Evolutionary conservation across 2,797 vertebrate species (phyloP), one percentile per base, ranked within the genome.

Genomic region (Coluber constrictor): DNA sequence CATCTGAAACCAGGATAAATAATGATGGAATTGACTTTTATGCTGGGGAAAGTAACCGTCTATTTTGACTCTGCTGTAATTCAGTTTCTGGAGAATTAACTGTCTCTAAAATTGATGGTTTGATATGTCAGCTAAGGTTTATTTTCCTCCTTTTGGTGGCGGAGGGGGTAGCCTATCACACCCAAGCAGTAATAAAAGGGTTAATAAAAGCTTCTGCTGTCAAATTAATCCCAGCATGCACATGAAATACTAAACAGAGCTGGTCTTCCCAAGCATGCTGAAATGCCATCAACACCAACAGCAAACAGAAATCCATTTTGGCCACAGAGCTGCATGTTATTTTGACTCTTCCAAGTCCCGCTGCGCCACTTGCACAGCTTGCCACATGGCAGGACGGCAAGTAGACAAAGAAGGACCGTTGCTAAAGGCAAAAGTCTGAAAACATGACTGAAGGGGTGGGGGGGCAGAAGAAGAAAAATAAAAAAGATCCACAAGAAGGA

Each of bases 141-240:
- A 25, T 47, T 74, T 47, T 15, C 5, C 7, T 56, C 37, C 32
- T 56, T 37, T 29, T 89, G 61, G 61, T 63, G 27, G 61, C 4
- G 1, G 27, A 4, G 79, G 83, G 1, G 3, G 13, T 23, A n/a
- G 37, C 37, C 89, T 12, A n/a, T 32, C 32, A 16, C 37, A 54
- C 32, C 32, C 54, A 89, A 93, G 43, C 47, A 15, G 37, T 83
- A 88, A 70, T 88, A 59, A 90, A 90, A 8, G 86, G 37, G 37
- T 90, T 87, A 93, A 92, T 55, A 47, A 37, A 93, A 93, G 25
- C 54, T 89, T 74, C 86, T 87, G 32, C 63, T 94, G 87, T 88
- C 88, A 92, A 90, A 90, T 93, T 93, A 93, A 90, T 92, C 43
- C 61, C 57, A 86, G 79, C 20, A 63, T 79, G 59, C 66, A 83